These are phyloP conservation scores for Catostomus latipinnis DNA, from an alignment of 2,797 vertebrate species.

Conservation along the genomic window DNA sequence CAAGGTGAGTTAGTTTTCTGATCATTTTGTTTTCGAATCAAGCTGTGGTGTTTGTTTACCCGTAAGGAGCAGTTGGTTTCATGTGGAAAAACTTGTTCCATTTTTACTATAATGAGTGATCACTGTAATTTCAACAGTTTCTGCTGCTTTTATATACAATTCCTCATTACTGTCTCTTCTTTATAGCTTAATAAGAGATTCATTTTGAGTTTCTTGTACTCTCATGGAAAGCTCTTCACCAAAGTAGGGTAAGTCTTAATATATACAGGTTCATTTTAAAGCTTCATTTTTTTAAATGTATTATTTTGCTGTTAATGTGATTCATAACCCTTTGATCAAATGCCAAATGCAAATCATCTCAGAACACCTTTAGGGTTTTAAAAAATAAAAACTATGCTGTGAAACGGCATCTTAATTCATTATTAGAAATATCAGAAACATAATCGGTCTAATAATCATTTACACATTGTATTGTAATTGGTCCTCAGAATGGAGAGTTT, in stretches of 20 bases:
- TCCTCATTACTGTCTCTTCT: constrained; percentile 51
- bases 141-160: neutral
- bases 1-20: neutral
- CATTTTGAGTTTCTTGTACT: constrained; percentile 96
- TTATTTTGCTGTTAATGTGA: constrained; percentile 1
- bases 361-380: no score
- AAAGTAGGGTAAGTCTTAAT: constrained; percentile 92
- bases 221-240: constrained; percentile 98
- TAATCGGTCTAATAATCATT: neutral
- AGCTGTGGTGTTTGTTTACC: neutral
- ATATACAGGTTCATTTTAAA: constrained; percentile 28
- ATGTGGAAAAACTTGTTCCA: neutral
- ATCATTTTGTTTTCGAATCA: neutral
- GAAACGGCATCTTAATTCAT: no score
- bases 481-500: constrained; percentile 93
- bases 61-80: neutral
- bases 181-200: constrained; percentile 96
- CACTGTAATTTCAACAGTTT: neutral
- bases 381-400: no score
- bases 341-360: no score
- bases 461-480: constrained; percentile 18
- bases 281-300: neutral
- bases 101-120: neutral
- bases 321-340: no score
- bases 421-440: no score